Evolutionary conservation across 2,797 vertebrate genomes (phyloP), one percentile per base, ranked within the genome.

Genomic region (Tympanoctomys barrerae): DNA sequence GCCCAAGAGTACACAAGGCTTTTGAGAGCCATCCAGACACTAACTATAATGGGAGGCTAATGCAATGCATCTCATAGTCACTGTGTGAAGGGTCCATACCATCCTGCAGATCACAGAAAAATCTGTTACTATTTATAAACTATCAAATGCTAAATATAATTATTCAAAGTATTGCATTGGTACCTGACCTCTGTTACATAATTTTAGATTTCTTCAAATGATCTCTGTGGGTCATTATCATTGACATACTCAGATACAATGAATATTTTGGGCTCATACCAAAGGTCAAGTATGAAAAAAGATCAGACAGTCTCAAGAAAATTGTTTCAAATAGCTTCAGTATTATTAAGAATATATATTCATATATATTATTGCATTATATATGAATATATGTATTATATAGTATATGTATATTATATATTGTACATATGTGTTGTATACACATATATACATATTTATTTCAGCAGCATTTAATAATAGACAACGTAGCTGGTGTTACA

Each of bases 131-230:
- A 57, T 66, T 71, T 92, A 57, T 46, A 77, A 80, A 77, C 52
- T 54, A 54, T 31, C 3, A 66, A 21, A 82, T 61, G 80, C 19
- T 68, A 22, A 85, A 46, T 77, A 59, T 70, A 81, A 77, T 81
- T 81, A 75, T 49, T 54, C n/a, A 12, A 82, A 39, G 26, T 4
- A 89, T 36, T 21, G 57, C 42, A 71, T 4, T 71, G 54, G 9
- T 24, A 90, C 12, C 36, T 90, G 33, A 62, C 5, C 42, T 91
- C 52, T 14, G 49, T 80, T 52, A 75, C 66, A 49, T 33, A 66
- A 42, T 62, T 52, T 62, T 70, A 33, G 42, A 79, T 79, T 87
- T 93, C 31, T 91, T 57, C 75, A 91, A 91, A 85, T 81, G 61
- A 92, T 13, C 18, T 79, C 24, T 46, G 18, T 49, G 46, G n/a